phyloP scores from a whole-genome alignment of 2,797 vertebrate species.

The Numenius phaeopus region DNA sequence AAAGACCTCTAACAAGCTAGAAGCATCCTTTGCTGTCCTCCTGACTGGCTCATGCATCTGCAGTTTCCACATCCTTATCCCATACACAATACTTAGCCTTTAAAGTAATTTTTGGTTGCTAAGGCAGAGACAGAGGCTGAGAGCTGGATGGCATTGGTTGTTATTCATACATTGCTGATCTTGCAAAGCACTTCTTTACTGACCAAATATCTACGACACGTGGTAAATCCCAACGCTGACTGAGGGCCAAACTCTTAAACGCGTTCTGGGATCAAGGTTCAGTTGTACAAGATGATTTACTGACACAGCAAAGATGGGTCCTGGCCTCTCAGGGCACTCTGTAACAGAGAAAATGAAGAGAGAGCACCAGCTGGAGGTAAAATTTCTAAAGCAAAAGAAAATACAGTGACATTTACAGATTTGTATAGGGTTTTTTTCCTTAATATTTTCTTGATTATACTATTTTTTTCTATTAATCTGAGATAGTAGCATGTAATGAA shows the following conservation, averaged over 20 bases:
- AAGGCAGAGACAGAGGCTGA: not conserved
- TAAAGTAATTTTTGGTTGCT: not conserved
- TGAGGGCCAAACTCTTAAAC: not conserved
- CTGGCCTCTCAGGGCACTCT: not conserved
- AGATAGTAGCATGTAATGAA: not conserved
- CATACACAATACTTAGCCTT: not conserved
- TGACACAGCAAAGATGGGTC: not conserved
- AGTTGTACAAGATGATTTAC: not conserved
- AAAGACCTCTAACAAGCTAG: not conserved
- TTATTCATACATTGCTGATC: not conserved
- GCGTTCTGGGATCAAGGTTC: not conserved
- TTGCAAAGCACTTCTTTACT: not conserved
- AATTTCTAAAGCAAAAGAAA: conserved; percentile 2
- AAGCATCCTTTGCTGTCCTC: not conserved
- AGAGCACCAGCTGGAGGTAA: not conserved
- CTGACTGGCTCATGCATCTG: not conserved
- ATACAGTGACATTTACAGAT: not conserved
- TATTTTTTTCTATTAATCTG: not conserved
- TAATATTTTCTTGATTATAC: conserved; percentile 1
- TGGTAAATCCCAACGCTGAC: not conserved
- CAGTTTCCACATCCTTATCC: not conserved
- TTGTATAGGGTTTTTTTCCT: not conserved
- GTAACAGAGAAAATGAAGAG: not conserved
- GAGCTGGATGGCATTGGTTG: not conserved
- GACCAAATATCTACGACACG: not conserved